Percentiles rank a stretch among this genome's conserved stretches.
These are phyloP conservation scores for Argyrosomus japonicus DNA, from an alignment of 2,113 vertebrate species.

Conservation along the genomic window DNA sequence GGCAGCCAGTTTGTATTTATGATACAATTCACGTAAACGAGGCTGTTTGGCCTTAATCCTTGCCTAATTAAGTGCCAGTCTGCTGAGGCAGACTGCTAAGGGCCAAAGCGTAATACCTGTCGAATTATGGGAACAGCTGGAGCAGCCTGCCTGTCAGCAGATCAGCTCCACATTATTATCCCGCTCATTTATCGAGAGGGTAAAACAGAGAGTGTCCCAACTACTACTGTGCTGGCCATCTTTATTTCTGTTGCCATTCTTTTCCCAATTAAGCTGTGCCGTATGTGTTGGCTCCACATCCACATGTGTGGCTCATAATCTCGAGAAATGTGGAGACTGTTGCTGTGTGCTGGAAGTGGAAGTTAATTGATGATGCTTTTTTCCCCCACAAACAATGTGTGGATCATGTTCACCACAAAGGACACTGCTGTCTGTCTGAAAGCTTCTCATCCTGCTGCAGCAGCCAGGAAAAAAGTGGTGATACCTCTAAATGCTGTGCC, in stretches of 20 bases:
- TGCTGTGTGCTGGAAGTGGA: neutral
- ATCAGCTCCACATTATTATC: conserved; percentile 73
- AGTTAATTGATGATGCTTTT: conserved; percentile 7
- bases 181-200: conserved; percentile 59
- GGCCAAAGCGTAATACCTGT: conserved; percentile 68
- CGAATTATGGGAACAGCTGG: conserved; percentile 79
- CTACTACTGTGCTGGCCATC: neutral
- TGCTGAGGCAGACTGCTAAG: conserved; percentile 62
- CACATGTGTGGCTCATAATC: conserved; percentile 2
- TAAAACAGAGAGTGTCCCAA: conserved; percentile 37
- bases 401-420: conserved; percentile 4
- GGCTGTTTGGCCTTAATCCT: conserved; percentile 79
- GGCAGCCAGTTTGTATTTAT: conserved; percentile 64
- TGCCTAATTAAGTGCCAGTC: conserved; percentile 77
- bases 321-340: conserved; percentile 4
- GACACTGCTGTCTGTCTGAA: neutral
- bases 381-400: neutral
- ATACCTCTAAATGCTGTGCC: conserved; percentile 21
- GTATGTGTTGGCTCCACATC: neutral
- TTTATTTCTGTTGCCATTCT: conserved; percentile 37
- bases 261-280: conserved; percentile 38
- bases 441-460: conserved; percentile 4
- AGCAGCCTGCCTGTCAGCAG: conserved; percentile 68
- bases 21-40: conserved; percentile 77
- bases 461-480: conserved; percentile 15